Conservation (phyloP, 2,888 invertebrate species). For the Pocota personata region DNA sequence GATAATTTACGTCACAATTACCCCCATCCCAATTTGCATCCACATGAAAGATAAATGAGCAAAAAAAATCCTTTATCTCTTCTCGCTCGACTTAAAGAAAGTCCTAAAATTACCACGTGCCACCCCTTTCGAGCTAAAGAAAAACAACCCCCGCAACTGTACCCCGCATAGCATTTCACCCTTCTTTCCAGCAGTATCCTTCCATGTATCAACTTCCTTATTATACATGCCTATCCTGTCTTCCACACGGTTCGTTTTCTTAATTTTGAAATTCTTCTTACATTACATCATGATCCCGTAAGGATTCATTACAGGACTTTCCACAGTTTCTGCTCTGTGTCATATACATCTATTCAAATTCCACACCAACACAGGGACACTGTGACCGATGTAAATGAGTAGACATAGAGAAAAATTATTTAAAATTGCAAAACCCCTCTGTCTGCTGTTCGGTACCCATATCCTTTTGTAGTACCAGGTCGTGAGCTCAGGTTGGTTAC, state of each 20-base stretch:
- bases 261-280: slow-evolving; percentile 72
- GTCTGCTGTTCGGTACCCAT: slow-evolving; percentile 1
- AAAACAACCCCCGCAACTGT: neutral
- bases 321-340: slow-evolving; percentile 55
- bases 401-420: slow-evolving; percentile 71
- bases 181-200: slow-evolving; percentile 17
- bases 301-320: slow-evolving; percentile 72
- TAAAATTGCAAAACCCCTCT: slow-evolving; percentile 61
- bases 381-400: slow-evolving; percentile 57
- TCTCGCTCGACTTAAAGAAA: neutral
- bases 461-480: slow-evolving; percentile 64
- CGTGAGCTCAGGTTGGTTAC: slow-evolving; percentile 70
- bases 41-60: slow-evolving; percentile 2
- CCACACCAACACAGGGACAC: slow-evolving; percentile 59
- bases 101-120: slow-evolving; percentile 53
- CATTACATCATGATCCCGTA: slow-evolving; percentile 73
- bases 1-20: no score
- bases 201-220: slow-evolving; percentile 72
- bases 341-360: slow-evolving; percentile 62
- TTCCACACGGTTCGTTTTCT: slow-evolving; percentile 61
- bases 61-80: neutral
- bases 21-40: slow-evolving; percentile 36
- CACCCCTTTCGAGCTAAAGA: slow-evolving; percentile 51
- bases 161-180: neutral
- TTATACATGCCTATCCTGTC: slow-evolving; percentile 64